Base-by-base conservation (phyloP, 2,113 vertebrate genomes). In the pig (Sus scrofa) region DNA sequence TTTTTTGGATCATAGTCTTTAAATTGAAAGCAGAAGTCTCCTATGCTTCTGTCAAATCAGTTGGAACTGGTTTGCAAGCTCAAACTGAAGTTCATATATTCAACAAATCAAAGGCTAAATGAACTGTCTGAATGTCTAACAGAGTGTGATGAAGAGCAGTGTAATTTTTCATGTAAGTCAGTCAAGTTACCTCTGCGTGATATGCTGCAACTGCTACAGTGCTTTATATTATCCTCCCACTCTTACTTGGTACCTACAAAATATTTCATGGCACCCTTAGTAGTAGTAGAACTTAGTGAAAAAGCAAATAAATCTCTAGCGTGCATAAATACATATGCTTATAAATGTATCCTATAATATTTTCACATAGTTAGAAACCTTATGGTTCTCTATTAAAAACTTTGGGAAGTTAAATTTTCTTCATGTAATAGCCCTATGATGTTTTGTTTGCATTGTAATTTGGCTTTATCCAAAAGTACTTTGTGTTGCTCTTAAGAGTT, bases 21-120 rank as follows among this genome's bases (percentile, higher is more conserved):
- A 96, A 89, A 96, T 32, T 85, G 94, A 96, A 96, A 96, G 63
- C 60, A 91, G 56, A 95, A 96, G 30, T 82, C 37, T 39, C n/a
- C 30, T 82, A 16, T 32, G 30, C 14, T 82, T 58, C 88, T 91
- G n/a, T 96, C 93, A 95, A 89, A 88, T 93, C 44, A 81, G 4
- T 73, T 89, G 70, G 32, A 94, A 97, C 63, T 86, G 26, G 39
- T 82, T 89, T 91, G 79, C 94, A 96, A 96, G 60, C 26, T 62
- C 60, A 84, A 89, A 93, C 7, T 65, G 68, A 81, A 93, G 74
- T 93, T 94, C 87, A 97, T 74, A 62, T 56, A 84, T 62, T 68
- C 74, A 87, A 75, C 88, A 95, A 79, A 94, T 95, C 86, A 84
- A 92, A 95, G 65, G n/a, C 44, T 70, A 86, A 94, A 93, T 94